Base-by-base conservation (phyloP, 2,113 vertebrate genomes). In the Vireo altiloquus region DNA sequence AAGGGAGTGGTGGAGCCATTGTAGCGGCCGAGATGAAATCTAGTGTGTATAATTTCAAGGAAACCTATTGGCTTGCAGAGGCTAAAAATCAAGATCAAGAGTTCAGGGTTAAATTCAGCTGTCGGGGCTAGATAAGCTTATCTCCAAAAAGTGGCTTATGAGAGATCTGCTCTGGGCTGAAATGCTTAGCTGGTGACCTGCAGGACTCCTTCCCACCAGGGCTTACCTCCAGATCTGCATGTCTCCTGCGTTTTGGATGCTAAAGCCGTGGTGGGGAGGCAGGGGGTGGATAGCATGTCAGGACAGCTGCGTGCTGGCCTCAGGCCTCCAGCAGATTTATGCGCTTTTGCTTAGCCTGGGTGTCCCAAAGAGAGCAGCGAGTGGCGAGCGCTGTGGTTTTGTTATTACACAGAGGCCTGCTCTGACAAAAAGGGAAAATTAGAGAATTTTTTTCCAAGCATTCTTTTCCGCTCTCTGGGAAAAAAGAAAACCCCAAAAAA, bases 31-130 rank as follows among this genome's bases (percentile, higher is more conserved):
- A 92, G 60, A 79, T 68, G 95, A 86, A 95, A 92, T 71, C 88
- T 33, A 8, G 82, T 35, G 52, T 47, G 49, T 39, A 31, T 71
- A 89, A 95, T 92, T 95, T 87, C 82, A 93, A 53, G 93, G 89
- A 79, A 94, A 90, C 10, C 0, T 59, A 78, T 56, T 54, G 87
- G 57, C 69, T 71, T 57, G 78, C 74, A 2, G 7, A 66, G 81
- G 72, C 92, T 90, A 78, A 94, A 96, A 95, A 93, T 94, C 82
- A 77, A 96, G 93, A 96, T 96, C 93, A 89, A n/a, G 94, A 93
- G 92, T 96, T 96, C 90, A 95, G 93, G 94, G 94, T 96, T 95
- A 96, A 96, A 97, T 96, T 96, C 93, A 90, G 80, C 96, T 96
- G 93, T 92, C 2, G 15, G 81, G 91, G 93, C 87, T 90, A 95